These are phyloP conservation scores for Galerucella pusilla DNA, from an alignment of 2,888 invertebrate species.

Conservation along the genomic window DNA sequence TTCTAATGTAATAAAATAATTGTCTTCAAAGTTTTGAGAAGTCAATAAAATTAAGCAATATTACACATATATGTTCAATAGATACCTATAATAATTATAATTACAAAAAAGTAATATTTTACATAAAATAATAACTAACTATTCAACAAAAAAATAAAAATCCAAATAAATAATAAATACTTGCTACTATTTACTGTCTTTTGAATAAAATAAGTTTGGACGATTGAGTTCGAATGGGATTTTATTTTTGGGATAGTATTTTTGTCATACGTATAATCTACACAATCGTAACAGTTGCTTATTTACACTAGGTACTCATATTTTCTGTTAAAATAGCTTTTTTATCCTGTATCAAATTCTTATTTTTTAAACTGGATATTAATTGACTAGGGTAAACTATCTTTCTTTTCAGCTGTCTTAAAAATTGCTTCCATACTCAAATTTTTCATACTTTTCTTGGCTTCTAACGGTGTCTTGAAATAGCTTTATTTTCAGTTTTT, in stretches of 20 bases:
- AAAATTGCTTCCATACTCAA: slow-evolving; percentile 12
- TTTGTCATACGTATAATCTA: not conserved
- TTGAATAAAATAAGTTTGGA: too few species aligned
- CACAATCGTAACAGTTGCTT: slow-evolving; percentile 22
- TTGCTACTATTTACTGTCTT: too few species aligned
- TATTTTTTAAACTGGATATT: too few species aligned
- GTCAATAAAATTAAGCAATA: too few species aligned
- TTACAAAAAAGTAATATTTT: too few species aligned
- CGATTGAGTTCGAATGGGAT: not conserved
- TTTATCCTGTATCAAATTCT: too few species aligned
- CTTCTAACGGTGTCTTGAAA: not conserved
- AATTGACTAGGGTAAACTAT: not conserved
- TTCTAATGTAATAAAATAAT: too few species aligned
- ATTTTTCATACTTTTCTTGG: not conserved
- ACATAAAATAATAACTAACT: too few species aligned
- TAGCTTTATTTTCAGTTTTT: not conserved
- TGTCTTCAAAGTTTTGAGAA: too few species aligned
- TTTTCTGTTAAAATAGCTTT: not conserved
- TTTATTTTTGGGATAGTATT: not conserved
- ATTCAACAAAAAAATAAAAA: too few species aligned
- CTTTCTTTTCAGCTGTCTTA: slow-evolving; percentile 1
- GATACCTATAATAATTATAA: too few species aligned
- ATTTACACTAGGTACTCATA: slow-evolving; percentile 7
- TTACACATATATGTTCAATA: too few species aligned
- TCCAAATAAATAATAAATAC: not conserved